A percentile compares a stretch with the other conserved stretches of the same genome.
Evolutionary conservation across 2,888 invertebrate genomes (phyloP).

Genomic region (Agonopterix subpropinquella): DNA sequence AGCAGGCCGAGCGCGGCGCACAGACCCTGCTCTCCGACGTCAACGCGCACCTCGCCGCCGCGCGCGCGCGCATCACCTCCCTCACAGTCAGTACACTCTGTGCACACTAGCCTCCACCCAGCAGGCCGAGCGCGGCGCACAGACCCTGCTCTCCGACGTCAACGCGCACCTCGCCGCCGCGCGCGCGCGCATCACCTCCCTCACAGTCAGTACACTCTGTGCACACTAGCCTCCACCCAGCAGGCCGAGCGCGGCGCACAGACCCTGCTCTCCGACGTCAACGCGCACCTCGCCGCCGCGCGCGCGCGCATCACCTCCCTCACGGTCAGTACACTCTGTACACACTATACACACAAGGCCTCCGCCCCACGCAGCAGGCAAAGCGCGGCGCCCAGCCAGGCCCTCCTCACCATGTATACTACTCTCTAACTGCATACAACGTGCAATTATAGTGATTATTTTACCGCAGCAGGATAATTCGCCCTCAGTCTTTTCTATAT

Average conservation of each 20-base stretch:
- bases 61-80: slow-evolving; percentile 47
- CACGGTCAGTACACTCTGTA: slow-evolving; percentile 31
- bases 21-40: slow-evolving; percentile 44
- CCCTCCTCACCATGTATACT: slow-evolving; percentile 26
- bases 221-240: slow-evolving; percentile 20
- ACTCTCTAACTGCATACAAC: no score
- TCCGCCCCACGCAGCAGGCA: slow-evolving; percentile 40
- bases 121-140: slow-evolving; percentile 50
- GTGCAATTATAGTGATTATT: no score
- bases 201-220: slow-evolving; percentile 34
- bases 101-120: slow-evolving; percentile 19
- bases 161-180: slow-evolving; percentile 44
- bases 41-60: slow-evolving; percentile 40
- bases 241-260: slow-evolving; percentile 51
- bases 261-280: slow-evolving; percentile 41
- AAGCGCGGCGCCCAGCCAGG: slow-evolving; percentile 28
- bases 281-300: slow-evolving; percentile 43
- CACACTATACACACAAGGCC: slow-evolving; percentile 29
- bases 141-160: slow-evolving; percentile 43
- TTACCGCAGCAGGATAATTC: no score
- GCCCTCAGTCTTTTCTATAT: no score
- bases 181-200: slow-evolving; percentile 46
- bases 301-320: slow-evolving; percentile 51
- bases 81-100: slow-evolving; percentile 37
- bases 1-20: slow-evolving; percentile 51